A percentile compares a stretch with the other conserved stretches of the same genome.
Conservation (phyloP, 2,888 invertebrate species). For the Brachyopa scutellaris region DNA sequence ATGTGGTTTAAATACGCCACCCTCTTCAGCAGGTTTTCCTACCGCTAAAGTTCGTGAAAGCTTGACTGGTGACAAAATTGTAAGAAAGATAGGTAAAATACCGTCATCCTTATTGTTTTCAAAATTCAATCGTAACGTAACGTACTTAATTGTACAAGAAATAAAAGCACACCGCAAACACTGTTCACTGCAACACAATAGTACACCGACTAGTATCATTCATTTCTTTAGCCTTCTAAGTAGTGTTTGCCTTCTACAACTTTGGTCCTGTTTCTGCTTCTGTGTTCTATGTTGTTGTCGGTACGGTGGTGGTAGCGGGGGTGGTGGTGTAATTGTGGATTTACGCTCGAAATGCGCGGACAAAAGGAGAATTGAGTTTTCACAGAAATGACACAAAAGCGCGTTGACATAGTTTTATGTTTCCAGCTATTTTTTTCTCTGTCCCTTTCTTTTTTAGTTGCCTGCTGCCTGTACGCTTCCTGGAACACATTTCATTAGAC, state of each 20-base stretch:
- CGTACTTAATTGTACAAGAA: too few species aligned
- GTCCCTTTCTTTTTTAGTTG: background rate
- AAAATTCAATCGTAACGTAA: too few species aligned
- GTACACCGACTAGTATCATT: background rate
- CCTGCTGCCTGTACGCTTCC: constrained; percentile 17
- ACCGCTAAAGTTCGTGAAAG: too few species aligned
- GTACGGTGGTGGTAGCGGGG: constrained; percentile 2
- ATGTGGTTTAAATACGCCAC: too few species aligned
- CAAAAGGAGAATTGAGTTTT: constrained; percentile 56
- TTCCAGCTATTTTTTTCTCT: constrained; percentile 21
- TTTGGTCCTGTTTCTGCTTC: background rate
- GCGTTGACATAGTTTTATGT: constrained; percentile 67
- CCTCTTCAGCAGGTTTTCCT: too few species aligned
- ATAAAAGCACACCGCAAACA: constrained; percentile 10
- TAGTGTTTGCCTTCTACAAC: constrained; percentile 6
- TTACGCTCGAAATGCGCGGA: constrained; percentile 46
- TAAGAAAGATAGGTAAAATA: too few species aligned
- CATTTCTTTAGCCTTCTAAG: constrained; percentile 21
- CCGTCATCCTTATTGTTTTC: too few species aligned
- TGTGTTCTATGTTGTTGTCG: too few species aligned
- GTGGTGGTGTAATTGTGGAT: constrained; percentile 49
- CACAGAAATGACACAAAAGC: constrained; percentile 62
- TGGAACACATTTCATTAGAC: constrained; percentile 68
- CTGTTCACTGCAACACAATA: too few species aligned
- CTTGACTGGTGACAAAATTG: too few species aligned